phyloP scores from a whole-genome alignment of 2,113 vertebrate genomes.

The Malurus alboscapulatus region DNA sequence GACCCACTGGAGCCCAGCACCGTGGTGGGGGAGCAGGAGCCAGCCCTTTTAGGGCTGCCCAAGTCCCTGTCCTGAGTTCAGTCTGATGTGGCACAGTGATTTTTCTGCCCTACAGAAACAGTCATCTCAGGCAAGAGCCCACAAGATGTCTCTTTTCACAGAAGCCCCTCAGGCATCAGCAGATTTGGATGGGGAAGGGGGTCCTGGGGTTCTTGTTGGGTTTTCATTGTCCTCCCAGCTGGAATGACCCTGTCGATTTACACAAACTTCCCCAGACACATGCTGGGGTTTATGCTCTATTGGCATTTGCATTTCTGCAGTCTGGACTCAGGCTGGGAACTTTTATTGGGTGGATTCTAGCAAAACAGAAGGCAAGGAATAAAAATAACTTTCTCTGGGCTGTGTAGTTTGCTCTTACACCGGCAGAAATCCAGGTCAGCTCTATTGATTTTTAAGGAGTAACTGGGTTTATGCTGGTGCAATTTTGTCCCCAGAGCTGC shows the following conservation, averaged over 20 bases:
- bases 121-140: neutral
- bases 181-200: neutral
- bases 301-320: conserved; percentile 28
- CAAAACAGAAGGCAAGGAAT: conserved; percentile 61
- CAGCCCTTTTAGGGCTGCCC: accelerated
- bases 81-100: neutral
- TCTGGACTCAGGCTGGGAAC: conserved; percentile 34
- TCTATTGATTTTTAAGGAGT: conserved; percentile 37
- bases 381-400: conserved; percentile 63
- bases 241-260: conserved; percentile 22
- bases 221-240: conserved; percentile 2
- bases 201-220: neutral
- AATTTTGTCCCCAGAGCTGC: conserved; percentile 37
- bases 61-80: neutral
- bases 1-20: neutral
- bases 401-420: conserved; percentile 35
- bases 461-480: conserved; percentile 27
- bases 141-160: neutral
- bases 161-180: neutral
- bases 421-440: conserved; percentile 31
- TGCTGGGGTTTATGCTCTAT: conserved; percentile 22
- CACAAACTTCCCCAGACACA: conserved; percentile 8
- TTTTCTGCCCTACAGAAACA: neutral
- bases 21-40: neutral
- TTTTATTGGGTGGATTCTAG: conserved; percentile 47